A percentile compares a stretch with the other conserved stretches of the same genome.
phyloP scores from a whole-genome alignment of 2,888 invertebrate species.

The Drosophila algonquin region DNA sequence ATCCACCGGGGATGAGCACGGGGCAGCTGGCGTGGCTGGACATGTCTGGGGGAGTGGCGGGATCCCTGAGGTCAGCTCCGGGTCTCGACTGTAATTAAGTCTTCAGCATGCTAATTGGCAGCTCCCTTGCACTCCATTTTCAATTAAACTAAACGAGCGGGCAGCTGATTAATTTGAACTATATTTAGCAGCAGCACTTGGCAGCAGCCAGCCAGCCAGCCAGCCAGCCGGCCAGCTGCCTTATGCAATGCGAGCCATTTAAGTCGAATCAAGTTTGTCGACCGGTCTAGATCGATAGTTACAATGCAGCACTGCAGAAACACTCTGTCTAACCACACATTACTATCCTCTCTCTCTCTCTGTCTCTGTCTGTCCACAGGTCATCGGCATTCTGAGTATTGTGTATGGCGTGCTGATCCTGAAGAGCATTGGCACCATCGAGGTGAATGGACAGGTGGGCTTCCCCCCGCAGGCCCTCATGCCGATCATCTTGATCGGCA shows the following conservation, averaged over 20 bases:
- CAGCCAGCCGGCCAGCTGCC: too few relatives aligned
- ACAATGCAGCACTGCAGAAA: too few relatives aligned
- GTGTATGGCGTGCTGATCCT: slow-evolving; percentile 88
- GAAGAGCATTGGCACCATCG: slow-evolving; percentile 85
- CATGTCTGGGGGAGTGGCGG: background rate
- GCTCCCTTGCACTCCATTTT: slow-evolving; percentile 31
- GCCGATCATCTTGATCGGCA: slow-evolving; percentile 87
- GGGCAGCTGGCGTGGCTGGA: slow-evolving; percentile 39
- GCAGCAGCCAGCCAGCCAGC: background rate
- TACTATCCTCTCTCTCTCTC: background rate
- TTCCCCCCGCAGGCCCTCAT: slow-evolving; percentile 85
- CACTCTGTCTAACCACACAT: too few relatives aligned
- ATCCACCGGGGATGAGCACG: slow-evolving; percentile 13
- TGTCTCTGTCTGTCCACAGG: slow-evolving; percentile 84
- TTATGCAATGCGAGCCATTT: background rate
- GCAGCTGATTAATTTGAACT: slow-evolving; percentile 47
- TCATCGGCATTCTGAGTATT: slow-evolving; percentile 89
- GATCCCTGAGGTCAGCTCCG: slow-evolving; percentile 43
- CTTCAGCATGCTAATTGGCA: slow-evolving; percentile 57
- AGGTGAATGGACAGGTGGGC: slow-evolving; percentile 84
- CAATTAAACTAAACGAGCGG: slow-evolving; percentile 61
- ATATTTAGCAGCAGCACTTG: slow-evolving; percentile 23
- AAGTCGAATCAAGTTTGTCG: background rate
- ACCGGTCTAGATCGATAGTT: too few relatives aligned
- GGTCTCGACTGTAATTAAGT: slow-evolving; percentile 60